Base-by-base conservation (phyloP, 2,888 invertebrate genomes). In the Stictocephala bisonia region DNA sequence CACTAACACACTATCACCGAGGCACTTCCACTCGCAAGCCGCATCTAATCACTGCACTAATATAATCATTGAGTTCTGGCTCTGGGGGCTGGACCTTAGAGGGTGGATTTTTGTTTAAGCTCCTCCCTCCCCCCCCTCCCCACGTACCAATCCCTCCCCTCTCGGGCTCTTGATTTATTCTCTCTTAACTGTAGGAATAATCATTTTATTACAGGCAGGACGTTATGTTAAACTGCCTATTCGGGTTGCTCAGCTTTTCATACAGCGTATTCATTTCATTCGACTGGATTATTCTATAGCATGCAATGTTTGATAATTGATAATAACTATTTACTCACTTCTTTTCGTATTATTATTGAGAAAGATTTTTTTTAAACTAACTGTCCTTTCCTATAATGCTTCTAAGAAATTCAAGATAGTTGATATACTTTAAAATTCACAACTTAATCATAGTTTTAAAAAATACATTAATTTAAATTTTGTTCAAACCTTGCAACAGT, bases 1-100 rank as follows among this genome's bases (percentile, higher is more conserved):
- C n/a, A n/a, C n/a, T n/a, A n/a, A n/a, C n/a, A n/a, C n/a, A n/a
- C n/a, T n/a, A n/a, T n/a, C n/a, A n/a, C n/a, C n/a, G n/a, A n/a
- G n/a, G n/a, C n/a, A n/a, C n/a, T n/a, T n/a, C 27, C 24, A 60
- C 60, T 35, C 60, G 13, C 7, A 20, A n/a, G 27, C 56, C 40
- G 75, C 74, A 76, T 77, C 77, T 77, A 77, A 77, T 76, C 64
- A 76, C 74, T 75, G 75, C 74, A 76, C 72, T 74, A 76, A 76
- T 77, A 77, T 78, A 78, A 76, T 78, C 78, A 78, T 78, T 77
- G 73, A 78, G 74, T 26, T 50, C 51, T n/a, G 26, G 24, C 64
- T 64, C 60, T 26, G 44, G 58, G 73, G 48, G 73, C 31, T 29
- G 68, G 73, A 56, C 58, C 44, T 48, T 24, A 60, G 60, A 76